Evolutionary conservation across 2,113 vertebrate species (phyloP).

Genomic region (Mesitornis unicolor): DNA sequence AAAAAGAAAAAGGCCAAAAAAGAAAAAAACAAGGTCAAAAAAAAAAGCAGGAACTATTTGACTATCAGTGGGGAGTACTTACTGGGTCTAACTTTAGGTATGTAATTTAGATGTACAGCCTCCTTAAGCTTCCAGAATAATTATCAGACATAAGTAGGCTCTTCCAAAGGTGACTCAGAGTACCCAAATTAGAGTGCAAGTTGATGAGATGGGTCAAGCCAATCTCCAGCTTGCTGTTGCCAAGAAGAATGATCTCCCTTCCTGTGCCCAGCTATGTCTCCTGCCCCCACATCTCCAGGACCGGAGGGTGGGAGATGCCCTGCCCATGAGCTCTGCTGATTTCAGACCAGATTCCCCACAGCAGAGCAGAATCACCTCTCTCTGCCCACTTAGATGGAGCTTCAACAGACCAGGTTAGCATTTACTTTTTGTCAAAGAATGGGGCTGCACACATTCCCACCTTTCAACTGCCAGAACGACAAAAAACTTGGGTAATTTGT

Average conservation of each 20-base stretch:
- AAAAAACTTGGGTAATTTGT: background rate
- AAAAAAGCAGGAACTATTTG: background rate
- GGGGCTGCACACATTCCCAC: background rate
- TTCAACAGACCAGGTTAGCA: background rate
- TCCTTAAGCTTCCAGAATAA: background rate
- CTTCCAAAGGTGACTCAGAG: background rate
- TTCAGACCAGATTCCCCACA: background rate
- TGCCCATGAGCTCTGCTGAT: background rate
- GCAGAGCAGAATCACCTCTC: background rate
- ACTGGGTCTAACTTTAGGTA: background rate
- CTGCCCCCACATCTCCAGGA: rapidly evolving
- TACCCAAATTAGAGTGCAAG: background rate
- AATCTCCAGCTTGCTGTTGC: background rate
- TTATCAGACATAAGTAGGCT: background rate
- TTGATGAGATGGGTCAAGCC: background rate
- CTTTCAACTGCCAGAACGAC: background rate
- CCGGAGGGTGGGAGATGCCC: background rate
- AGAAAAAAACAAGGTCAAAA: no score
- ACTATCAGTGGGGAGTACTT: background rate
- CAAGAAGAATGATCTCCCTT: background rate
- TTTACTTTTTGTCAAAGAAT: background rate
- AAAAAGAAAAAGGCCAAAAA: no score
- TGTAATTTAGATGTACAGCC: background rate
- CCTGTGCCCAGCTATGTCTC: background rate
- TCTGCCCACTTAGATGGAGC: rapidly evolving